A percentile compares a stretch with the other conserved stretches of the same genome.
These are phyloP conservation scores for Scomberomorus guttatus DNA, from an alignment of 2,797 vertebrate species.

Conservation along the genomic window DNA sequence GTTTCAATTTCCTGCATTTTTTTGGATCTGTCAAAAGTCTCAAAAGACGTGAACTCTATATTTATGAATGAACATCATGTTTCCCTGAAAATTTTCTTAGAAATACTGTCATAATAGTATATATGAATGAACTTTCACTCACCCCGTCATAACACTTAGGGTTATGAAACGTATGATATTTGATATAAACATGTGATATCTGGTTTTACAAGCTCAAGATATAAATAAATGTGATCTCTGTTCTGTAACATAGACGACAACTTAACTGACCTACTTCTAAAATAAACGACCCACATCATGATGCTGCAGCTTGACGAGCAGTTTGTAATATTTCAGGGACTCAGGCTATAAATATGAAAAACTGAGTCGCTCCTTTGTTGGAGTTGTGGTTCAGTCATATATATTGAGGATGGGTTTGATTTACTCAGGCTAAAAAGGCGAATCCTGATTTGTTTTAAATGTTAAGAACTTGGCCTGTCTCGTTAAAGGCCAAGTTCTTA, in stretches of 20 bases:
- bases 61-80: neutral
- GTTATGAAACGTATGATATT: neutral
- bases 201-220: slow-evolving; percentile 22
- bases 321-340: neutral
- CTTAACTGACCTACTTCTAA: slow-evolving; percentile 45
- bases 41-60: too few species aligned
- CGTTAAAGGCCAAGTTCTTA: too few species aligned
- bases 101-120: too few species aligned
- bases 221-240: slow-evolving; percentile 25
- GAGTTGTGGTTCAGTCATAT: neutral
- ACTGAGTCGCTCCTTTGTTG: neutral
- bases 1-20: too few species aligned
- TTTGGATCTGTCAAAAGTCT: neutral
- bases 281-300: slow-evolving; percentile 32
- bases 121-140: slow-evolving; percentile 14
- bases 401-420: neutral
- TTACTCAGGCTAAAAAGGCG: too few species aligned
- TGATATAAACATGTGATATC: neutral
- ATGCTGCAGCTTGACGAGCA: slow-evolving; percentile 9
- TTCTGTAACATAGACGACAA: slow-evolving; percentile 13
- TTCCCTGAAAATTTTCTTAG: too few species aligned
- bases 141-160: too few species aligned
- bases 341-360: slow-evolving; percentile 15
- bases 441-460: neutral
- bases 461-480: too few species aligned